These are phyloP conservation scores for Phrynocephalus versicolor DNA, from an alignment of 2,113 vertebrate genomes.

Conservation along the genomic window DNA sequence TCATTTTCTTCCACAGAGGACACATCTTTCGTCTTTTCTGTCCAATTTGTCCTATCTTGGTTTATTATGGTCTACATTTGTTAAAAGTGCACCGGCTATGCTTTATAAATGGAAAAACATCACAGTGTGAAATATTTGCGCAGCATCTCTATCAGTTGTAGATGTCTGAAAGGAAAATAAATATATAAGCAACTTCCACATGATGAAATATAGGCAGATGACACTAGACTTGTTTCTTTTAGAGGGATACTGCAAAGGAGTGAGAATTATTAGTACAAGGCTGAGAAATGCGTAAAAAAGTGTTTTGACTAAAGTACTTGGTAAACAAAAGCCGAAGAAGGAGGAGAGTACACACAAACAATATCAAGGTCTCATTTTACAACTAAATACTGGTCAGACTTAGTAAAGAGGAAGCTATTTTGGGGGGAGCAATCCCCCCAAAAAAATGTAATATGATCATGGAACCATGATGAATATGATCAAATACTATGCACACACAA, in stretches of 20 bases:
- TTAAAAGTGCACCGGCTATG: constrained; percentile 58
- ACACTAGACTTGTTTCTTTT: not conserved
- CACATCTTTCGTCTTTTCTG: constrained; percentile 61
- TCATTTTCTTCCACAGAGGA: not conserved
- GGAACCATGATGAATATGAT: not conserved
- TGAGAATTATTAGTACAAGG: constrained; percentile 29
- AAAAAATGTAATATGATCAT: not conserved
- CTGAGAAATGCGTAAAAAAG: constrained; percentile 26
- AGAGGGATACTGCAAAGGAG: not conserved
- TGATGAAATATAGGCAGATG: not conserved
- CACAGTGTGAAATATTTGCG: constrained; percentile 64
- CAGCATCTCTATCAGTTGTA: constrained; percentile 49
- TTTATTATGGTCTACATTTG: constrained; percentile 64
- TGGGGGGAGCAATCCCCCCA: constrained; percentile 1
- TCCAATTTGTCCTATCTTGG: constrained; percentile 62
- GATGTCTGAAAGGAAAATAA: constrained; percentile 41
- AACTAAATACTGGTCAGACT: constrained; percentile 39
- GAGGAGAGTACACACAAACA: constrained; percentile 51
- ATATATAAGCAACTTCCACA: constrained; percentile 34
- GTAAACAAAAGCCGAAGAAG: constrained; percentile 37
- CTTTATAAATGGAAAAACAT: constrained; percentile 66
- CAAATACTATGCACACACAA: constrained; percentile 42
- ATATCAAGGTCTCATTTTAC: constrained; percentile 57
- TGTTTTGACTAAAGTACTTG: constrained; percentile 50
- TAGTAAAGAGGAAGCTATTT: constrained; percentile 32